Percentiles rank a stretch among this genome's conserved stretches.
phyloP scores from a whole-genome alignment of 2,888 invertebrate species.

The Abrostola tripartita region DNA sequence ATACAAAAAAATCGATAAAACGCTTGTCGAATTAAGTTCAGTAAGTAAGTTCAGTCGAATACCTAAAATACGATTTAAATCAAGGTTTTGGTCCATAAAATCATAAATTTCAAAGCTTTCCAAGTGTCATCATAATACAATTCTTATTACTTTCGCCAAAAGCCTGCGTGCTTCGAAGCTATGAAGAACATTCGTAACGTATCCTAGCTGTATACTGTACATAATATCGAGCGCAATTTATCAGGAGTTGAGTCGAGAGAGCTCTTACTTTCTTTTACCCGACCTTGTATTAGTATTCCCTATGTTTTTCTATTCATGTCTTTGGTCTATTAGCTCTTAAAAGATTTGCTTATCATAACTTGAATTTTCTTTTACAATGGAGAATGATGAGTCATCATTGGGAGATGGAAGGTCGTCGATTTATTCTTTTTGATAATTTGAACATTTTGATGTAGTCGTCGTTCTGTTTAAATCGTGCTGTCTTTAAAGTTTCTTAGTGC shows the following conservation, averaged over 20 bases:
- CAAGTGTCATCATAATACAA: neutral
- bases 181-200: conserved; percentile 65
- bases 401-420: conserved; percentile 8
- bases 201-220: conserved; percentile 60
- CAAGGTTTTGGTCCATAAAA: no score
- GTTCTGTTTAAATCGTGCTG: neutral
- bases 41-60: no score
- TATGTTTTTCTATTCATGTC: conserved; percentile 17
- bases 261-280: conserved; percentile 40
- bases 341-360: conserved; percentile 20
- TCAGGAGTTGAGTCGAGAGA: conserved; percentile 61
- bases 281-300: conserved; percentile 36
- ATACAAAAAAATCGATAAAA: no score
- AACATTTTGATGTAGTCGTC: neutral
- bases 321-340: conserved; percentile 3
- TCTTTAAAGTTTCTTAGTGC: neutral
- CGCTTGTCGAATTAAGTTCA: no score
- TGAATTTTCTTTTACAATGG: conserved; percentile 16
- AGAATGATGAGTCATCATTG: conserved; percentile 8
- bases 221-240: conserved; percentile 70
- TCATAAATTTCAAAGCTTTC: neutral
- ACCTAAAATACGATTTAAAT: no score
- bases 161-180: conserved; percentile 44
- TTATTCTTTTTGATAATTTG: conserved; percentile 2
- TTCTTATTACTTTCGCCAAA: conserved; percentile 49